phyloP scores from a whole-genome alignment of 2,797 vertebrate species.

The Megalops cyprinoides region DNA sequence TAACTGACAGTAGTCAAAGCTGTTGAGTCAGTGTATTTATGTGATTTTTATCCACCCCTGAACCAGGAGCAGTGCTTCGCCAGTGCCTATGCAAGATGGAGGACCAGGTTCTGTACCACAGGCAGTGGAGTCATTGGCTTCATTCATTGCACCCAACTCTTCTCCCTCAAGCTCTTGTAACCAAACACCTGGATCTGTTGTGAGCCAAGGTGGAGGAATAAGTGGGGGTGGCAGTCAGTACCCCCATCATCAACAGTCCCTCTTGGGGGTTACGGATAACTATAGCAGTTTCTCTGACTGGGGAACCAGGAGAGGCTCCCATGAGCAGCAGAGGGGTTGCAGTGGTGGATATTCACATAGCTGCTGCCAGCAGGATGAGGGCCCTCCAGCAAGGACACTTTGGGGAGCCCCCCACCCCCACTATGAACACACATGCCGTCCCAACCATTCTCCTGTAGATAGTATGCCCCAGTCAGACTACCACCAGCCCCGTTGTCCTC shows the following conservation, averaged over 20 bases:
- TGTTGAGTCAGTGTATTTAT: background rate
- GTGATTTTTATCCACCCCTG: conserved; percentile 20
- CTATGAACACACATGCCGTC: conserved; percentile 75
- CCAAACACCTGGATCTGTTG: conserved; percentile 70
- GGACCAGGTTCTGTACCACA: conserved; percentile 75
- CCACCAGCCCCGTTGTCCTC: conserved; percentile 65
- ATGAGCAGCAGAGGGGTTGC: conserved; percentile 53
- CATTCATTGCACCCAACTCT: conserved; percentile 46
- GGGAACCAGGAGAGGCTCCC: conserved; percentile 65
- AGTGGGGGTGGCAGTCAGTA: conserved; percentile 65
- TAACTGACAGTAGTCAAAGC: background rate
- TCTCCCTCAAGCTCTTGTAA: conserved; percentile 69
- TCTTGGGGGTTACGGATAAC: conserved; percentile 75
- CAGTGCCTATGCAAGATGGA: conserved; percentile 76
- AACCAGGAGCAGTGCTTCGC: conserved; percentile 85
- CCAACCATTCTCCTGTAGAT: conserved; percentile 66
- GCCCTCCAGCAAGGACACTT: conserved; percentile 67
- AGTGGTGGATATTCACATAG: conserved; percentile 58
- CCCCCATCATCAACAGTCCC: conserved; percentile 73
- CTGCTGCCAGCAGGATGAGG: conserved; percentile 81
- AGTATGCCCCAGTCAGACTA: conserved; percentile 68
- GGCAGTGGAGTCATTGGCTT: conserved; percentile 48
- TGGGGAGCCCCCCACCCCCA: conserved; percentile 75
- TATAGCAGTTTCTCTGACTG: conserved; percentile 76
- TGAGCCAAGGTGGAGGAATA: conserved; percentile 63